Evolutionary conservation across 2,888 invertebrate species (phyloP), one percentile per base, ranked within the genome.

Genomic region (Lysandra coridon): DNA sequence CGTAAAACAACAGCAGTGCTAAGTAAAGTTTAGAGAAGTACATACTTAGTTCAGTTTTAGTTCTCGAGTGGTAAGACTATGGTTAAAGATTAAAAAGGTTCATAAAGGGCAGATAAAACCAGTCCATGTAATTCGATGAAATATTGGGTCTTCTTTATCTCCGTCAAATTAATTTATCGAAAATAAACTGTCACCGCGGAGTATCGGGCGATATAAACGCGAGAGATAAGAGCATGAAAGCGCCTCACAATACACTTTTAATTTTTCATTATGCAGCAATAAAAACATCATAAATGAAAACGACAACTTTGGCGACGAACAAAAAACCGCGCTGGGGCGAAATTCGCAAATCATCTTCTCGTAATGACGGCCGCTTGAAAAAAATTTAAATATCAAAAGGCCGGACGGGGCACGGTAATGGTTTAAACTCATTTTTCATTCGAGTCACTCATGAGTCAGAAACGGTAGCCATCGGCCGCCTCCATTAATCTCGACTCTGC

Each of bases 311-410:
- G 90, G 91, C 88, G 86, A 88, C 89, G 86, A 87, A 91, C 91
- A 93, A 93, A 93, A 94, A 94, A 91, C 90, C 92, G 91, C 86
- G 89, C 84, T 89, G 90, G 93, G 94, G 94, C 92, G 87, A 89
- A 94, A 91, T 94, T 93, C 92, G 94, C 94, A 93, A 92, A 93
- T 94, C 94, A 94, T 93, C 87, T 91, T 87, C 87, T 62, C 90
- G 87, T 94, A 94, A 94, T 94, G 93, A 94, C 86, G 91, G 90
- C 89, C 93, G 93, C 94, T 94, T 93, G 91, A 93, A 94, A 94
- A 93, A 93, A 94, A 94, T 92, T 94, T 94, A 94, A 94, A 94
- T 94, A 94, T 94, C 93, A 94, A 94, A 94, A 94, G 94, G 91
- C 91, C 91, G 94, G 94, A 92, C 94, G 93, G 91, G 92, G 90